These are phyloP conservation scores for Caerostris darwini DNA, from an alignment of 1,140 invertebrate species.

Conservation along the genomic window DNA sequence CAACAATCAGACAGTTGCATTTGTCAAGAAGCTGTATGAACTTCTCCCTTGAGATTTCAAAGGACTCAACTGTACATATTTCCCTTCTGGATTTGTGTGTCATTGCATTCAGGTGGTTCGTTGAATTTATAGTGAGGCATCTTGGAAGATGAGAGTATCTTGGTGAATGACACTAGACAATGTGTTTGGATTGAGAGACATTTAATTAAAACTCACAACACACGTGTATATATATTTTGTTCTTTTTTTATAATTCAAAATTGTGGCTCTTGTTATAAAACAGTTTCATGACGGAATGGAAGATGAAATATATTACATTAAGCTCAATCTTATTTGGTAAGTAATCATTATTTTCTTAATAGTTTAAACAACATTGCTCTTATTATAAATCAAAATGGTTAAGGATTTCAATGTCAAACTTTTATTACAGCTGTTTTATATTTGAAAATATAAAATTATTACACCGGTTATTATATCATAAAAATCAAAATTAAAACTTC, in stretches of 20 bases:
- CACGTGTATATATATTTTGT: not conserved
- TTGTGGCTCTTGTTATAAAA: not conserved
- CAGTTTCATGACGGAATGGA: not conserved
- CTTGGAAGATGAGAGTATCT: not conserved
- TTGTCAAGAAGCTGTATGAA: conserved; percentile 49
- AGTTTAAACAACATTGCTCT: too few species aligned
- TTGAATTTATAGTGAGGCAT: conserved; percentile 2
- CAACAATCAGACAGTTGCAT: conserved; percentile 57
- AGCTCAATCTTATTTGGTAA: too few species aligned
- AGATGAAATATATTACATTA: too few species aligned
- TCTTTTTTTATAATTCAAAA: conserved; percentile 21
- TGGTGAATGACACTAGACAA: not conserved
- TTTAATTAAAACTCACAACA: not conserved
- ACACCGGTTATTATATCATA: too few species aligned
- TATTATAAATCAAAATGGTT: too few species aligned
- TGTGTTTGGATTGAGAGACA: not conserved
- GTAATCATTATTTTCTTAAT: too few species aligned
- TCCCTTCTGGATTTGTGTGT: not conserved
- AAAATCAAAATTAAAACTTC: too few species aligned
- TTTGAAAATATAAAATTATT: too few species aligned
- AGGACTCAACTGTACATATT: not conserved
- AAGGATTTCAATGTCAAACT: too few species aligned
- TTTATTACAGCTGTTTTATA: too few species aligned
- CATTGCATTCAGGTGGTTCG: not conserved
- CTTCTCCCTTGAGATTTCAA: not conserved